A percentile compares a stretch with the other conserved stretches of the same genome.
Conservation (phyloP, 2,797 vertebrate species). For the Spinibarbus caldwelli region DNA sequence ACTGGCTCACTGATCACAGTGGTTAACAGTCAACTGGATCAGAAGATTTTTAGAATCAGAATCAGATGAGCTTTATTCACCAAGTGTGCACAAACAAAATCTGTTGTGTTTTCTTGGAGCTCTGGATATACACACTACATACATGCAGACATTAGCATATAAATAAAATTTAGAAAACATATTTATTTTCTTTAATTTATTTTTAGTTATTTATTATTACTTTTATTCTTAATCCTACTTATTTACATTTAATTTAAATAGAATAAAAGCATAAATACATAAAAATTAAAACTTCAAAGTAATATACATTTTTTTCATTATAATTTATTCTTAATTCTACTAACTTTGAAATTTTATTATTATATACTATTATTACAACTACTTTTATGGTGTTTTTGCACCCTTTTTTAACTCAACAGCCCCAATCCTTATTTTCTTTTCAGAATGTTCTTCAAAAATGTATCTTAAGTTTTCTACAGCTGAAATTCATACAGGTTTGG, state of each 20-base stretch:
- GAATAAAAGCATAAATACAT: background rate
- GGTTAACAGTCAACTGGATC: background rate
- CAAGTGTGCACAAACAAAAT: background rate
- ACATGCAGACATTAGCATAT: background rate
- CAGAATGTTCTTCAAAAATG: background rate
- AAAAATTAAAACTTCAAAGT: no score
- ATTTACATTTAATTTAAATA: background rate
- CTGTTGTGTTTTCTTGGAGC: background rate
- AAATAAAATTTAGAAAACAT: background rate
- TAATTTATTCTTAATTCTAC: no score
- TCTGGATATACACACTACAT: background rate
- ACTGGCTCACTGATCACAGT: background rate
- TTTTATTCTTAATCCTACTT: background rate
- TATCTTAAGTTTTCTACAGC: background rate
- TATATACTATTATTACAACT: no score
- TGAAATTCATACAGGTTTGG: conserved; percentile 16
- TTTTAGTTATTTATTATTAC: background rate
- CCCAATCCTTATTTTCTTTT: no score
- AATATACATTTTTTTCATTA: no score
- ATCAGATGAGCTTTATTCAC: background rate
- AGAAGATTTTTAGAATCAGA: background rate
- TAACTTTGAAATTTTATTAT: no score
- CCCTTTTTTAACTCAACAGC: background rate
- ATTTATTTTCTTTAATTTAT: background rate
- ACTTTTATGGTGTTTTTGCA: no score